A percentile compares a stretch with the other conserved stretches of the same genome.
phyloP scores from a whole-genome alignment of 2,888 invertebrate genomes.

The Gryllus longicercus region DNA sequence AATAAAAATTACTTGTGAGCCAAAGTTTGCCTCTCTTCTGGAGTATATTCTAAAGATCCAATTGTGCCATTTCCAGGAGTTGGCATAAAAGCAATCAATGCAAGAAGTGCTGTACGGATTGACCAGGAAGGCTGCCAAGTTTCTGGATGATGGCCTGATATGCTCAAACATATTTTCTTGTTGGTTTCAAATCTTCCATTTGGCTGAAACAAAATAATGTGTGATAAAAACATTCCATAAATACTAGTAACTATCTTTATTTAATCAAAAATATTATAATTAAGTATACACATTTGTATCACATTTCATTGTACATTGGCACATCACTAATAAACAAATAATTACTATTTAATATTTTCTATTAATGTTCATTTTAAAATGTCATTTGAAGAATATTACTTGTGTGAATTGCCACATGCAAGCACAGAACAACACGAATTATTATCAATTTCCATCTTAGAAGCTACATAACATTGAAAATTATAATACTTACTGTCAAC shows the following conservation, averaged over 20 bases:
- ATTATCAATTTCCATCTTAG: too few species aligned
- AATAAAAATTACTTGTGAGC: slow-evolving; percentile 63
- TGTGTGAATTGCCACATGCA: not conserved
- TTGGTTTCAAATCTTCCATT: slow-evolving; percentile 91
- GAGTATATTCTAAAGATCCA: slow-evolving; percentile 82
- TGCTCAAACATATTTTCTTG: slow-evolving; percentile 92
- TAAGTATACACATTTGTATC: too few species aligned
- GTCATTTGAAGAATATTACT: too few species aligned
- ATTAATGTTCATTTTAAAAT: too few species aligned
- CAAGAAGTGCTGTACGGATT: slow-evolving; percentile 85
- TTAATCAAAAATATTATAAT: too few species aligned
- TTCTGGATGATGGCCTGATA: slow-evolving; percentile 95
- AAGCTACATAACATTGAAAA: not conserved
- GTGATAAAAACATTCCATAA: slow-evolving; percentile 11
- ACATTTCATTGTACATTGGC: too few species aligned
- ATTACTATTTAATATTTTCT: too few species aligned
- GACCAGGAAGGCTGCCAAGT: slow-evolving; percentile 98
- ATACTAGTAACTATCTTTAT: not conserved
- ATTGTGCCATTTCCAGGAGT: slow-evolving; percentile 85
- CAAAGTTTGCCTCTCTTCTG: slow-evolving; percentile 75
- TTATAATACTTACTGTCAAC: slow-evolving; percentile 63
- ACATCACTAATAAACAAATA: too few species aligned
- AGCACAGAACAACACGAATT: not conserved
- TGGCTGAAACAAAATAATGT: slow-evolving; percentile 56
- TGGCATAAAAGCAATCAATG: slow-evolving; percentile 92